A percentile compares a stretch with the other conserved stretches of the same genome.
Conservation (phyloP, 2,113 vertebrate species). For the Vimba vimba region DNA sequence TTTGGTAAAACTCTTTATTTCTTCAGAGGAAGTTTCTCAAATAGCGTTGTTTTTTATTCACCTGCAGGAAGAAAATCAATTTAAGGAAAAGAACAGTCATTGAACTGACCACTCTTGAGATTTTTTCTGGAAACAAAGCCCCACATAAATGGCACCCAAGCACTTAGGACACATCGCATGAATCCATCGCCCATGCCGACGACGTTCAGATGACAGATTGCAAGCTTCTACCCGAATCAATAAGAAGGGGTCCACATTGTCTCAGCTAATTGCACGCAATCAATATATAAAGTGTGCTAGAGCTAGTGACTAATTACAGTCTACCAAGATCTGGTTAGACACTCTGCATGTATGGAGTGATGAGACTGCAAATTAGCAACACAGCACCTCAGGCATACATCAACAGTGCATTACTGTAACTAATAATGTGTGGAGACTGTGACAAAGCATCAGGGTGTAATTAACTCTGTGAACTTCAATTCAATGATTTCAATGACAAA, state of each 20-base stretch:
- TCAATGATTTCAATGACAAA: background rate
- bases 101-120: conserved; percentile 21
- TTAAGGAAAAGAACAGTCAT: conserved; percentile 3
- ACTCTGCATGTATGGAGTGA: conserved; percentile 63
- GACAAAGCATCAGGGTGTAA: conserved; percentile 17
- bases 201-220: conserved; percentile 26
- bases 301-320: conserved; percentile 67
- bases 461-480: conserved; percentile 8
- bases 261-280: conserved; percentile 68
- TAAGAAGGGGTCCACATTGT: conserved; percentile 41
- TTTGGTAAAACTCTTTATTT: background rate
- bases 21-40: background rate
- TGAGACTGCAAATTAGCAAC: conserved; percentile 64
- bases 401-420: conserved; percentile 62
- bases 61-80: background rate
- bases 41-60: background rate
- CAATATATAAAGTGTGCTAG: conserved; percentile 65
- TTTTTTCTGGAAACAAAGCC: conserved; percentile 34
- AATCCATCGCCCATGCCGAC: conserved; percentile 8
- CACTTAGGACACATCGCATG: conserved; percentile 29
- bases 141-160: conserved; percentile 4
- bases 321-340: conserved; percentile 64
- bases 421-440: conserved; percentile 31
- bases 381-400: conserved; percentile 61
- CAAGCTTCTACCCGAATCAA: conserved; percentile 22